These are phyloP conservation scores for Poeciliopsis presidionis DNA, from an alignment of 2,797 vertebrate species.

Conservation along the genomic window DNA sequence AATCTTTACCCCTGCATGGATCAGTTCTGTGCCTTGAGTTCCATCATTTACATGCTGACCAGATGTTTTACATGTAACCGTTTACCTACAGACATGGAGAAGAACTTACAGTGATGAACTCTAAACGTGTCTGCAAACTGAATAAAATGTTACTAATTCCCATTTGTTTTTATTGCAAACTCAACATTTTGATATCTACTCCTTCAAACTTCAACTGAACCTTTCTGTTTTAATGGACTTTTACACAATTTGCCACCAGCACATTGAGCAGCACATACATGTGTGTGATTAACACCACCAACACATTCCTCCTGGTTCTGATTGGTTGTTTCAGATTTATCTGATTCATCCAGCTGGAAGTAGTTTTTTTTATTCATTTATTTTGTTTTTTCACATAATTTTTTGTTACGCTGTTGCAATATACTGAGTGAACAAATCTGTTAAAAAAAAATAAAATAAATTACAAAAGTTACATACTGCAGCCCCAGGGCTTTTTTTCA, in stretches of 20 bases:
- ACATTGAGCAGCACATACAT: no score
- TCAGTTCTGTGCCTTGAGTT: constrained; percentile 49
- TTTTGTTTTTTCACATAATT: no score
- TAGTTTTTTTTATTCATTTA: no score
- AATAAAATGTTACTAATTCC: constrained; percentile 63
- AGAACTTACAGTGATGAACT: constrained; percentile 44
- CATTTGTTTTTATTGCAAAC: constrained; percentile 7
- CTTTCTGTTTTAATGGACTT: neutral
- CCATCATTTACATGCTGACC: constrained; percentile 34
- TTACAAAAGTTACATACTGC: no score
- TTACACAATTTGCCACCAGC: neutral
- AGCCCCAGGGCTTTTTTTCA: no score
- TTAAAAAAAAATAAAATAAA: no score
- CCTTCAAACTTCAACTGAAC: neutral
- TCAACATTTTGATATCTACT: neutral
- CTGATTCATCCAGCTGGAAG: no score
- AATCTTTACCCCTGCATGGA: constrained; percentile 38
- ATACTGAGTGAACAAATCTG: no score
- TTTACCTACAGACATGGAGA: constrained; percentile 30
- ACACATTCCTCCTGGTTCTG: no score
- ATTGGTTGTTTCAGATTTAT: no score
- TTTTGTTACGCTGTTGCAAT: no score
- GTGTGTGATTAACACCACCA: no score
- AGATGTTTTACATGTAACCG: constrained; percentile 64
- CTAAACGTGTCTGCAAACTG: constrained; percentile 49